A percentile compares a stretch with the other conserved stretches of the same genome.
phyloP scores from a whole-genome alignment of 2,888 invertebrate genomes.

The Eupithecia abbreviata region DNA sequence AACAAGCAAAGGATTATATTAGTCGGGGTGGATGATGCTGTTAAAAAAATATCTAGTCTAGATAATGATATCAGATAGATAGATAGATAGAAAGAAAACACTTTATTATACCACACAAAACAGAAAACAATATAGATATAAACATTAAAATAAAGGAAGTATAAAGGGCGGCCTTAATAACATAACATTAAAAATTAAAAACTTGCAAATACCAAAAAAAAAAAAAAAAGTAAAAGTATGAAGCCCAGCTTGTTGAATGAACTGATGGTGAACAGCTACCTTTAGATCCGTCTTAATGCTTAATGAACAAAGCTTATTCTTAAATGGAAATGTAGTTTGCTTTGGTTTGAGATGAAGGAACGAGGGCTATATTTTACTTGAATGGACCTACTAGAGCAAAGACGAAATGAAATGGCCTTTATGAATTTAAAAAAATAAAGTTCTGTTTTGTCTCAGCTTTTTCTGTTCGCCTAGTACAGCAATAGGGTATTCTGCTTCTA shows the following conservation, averaged over 20 bases:
- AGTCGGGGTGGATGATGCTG: no score
- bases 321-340: constrained; percentile 26
- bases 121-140: no score
- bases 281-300: constrained; percentile 2
- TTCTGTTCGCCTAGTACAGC: neutral
- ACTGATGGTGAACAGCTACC: neutral
- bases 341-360: constrained; percentile 5
- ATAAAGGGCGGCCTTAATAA: no score
- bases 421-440: neutral
- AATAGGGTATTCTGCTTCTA: neutral
- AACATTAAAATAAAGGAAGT: no score
- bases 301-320: constrained; percentile 21
- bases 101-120: no score
- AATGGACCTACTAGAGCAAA: neutral
- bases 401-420: neutral
- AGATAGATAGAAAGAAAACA: no score
- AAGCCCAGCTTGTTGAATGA: neutral
- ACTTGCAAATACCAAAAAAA: no score
- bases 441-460: neutral
- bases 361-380: neutral
- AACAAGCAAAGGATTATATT: neutral
- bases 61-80: no score
- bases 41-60: neutral
- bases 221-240: neutral
- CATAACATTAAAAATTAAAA: no score